Percentiles rank a stretch among this genome's conserved stretches.
These are phyloP conservation scores for Eupristina koningsbergeri DNA, from an alignment of 1,140 invertebrate genomes.

Conservation along the genomic window DNA sequence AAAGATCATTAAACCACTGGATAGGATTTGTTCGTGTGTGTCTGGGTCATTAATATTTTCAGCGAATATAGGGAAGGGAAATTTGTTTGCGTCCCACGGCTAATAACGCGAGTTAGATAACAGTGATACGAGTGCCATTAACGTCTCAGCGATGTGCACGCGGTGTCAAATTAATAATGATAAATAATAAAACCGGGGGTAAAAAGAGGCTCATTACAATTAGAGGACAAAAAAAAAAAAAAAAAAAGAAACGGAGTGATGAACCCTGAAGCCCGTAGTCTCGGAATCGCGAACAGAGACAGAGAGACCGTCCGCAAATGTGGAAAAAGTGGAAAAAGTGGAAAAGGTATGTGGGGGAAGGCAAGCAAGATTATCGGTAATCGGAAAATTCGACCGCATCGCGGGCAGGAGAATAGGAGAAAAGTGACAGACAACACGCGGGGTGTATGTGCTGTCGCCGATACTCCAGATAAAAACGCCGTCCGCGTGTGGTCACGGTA, in stretches of 20 bases:
- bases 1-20: neutral
- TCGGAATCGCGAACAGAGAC: neutral
- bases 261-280: neutral
- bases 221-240: neutral
- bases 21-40: neutral
- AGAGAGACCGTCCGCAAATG: neutral
- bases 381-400: constrained; percentile 31
- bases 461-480: neutral
- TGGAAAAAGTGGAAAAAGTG: neutral
- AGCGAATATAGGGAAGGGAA: too few relatives aligned
- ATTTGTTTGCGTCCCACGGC: too few relatives aligned
- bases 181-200: neutral
- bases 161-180: neutral
- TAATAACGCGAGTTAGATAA: too few relatives aligned
- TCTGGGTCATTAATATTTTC: too few relatives aligned
- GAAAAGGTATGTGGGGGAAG: too few relatives aligned
- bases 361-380: constrained; percentile 31
- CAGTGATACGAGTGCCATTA: too few relatives aligned
- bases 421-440: constrained; percentile 4
- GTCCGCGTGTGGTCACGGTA: constrained; percentile 12
- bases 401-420: constrained; percentile 4
- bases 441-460: neutral
- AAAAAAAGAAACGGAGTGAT: neutral
- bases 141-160: too few relatives aligned
- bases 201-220: neutral